Percentiles rank a stretch among this genome's conserved stretches.
Conservation (phyloP, 2,797 vertebrate genomes). For the Microctenopoma steveboyesi region DNA sequence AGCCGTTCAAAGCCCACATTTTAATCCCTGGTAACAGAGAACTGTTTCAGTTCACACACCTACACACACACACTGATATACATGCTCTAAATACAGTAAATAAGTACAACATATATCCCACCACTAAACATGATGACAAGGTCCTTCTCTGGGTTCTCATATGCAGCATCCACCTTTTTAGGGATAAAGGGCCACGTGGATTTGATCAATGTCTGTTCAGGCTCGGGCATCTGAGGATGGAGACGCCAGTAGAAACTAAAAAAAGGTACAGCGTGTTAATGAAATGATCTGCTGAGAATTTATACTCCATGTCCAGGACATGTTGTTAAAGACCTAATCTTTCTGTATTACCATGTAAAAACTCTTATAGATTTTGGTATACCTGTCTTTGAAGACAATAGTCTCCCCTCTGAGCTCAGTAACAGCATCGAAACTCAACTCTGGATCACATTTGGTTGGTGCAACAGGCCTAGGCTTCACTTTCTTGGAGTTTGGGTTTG, state of each 20-base stretch:
- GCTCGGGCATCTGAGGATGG: slow-evolving; percentile 90
- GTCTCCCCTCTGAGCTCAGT: slow-evolving; percentile 95
- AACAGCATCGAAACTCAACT: slow-evolving; percentile 90
- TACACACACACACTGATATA: background rate
- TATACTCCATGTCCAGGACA: no score
- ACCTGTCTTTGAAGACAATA: slow-evolving; percentile 97
- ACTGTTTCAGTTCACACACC: background rate
- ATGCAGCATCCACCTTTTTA: slow-evolving; percentile 92
- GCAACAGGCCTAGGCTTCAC: slow-evolving; percentile 89
- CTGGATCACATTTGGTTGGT: slow-evolving; percentile 90
- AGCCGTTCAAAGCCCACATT: slow-evolving; percentile 95
- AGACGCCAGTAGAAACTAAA: slow-evolving; percentile 95
- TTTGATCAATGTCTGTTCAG: slow-evolving; percentile 88
- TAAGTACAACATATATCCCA: slow-evolving; percentile 50
- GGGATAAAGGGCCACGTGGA: slow-evolving; percentile 94
- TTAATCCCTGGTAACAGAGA: slow-evolving; percentile 83
- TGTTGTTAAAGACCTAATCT: background rate
- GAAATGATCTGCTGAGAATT: background rate
- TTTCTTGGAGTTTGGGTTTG: slow-evolving; percentile 82
- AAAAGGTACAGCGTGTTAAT: background rate
- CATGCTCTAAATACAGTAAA: background rate
- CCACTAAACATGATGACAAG: slow-evolving; percentile 83
- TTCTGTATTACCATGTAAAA: background rate
- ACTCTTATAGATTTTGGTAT: background rate
- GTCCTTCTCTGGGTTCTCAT: slow-evolving; percentile 89